Evolutionary conservation across 2,888 invertebrate genomes (phyloP), one percentile per base, ranked within the genome.

Genomic region (Tiphia femorata): DNA sequence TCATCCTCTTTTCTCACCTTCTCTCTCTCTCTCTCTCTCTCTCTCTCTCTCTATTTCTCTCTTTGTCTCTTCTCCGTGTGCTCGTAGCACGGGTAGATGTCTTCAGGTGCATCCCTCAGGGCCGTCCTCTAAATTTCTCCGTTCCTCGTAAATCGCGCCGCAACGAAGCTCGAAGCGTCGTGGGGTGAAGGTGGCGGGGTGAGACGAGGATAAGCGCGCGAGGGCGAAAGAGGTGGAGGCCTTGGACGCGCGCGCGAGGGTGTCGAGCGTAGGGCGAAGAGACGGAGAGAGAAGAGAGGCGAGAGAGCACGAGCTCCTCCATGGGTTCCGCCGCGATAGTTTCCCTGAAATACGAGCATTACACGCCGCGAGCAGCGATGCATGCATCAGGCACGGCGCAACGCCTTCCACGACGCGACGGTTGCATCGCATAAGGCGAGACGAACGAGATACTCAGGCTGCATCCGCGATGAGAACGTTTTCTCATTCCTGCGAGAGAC

Each of bases 391-490:
- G 44, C 57, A 51, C 63, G 53, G 40, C 52, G 58, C 49, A 63
- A 62, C 65, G 54, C 62, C 59, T 50, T 50, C 58, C 46, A 47
- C 47, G 46, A 51, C 17, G 37, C 20, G 20, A 29, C n/a, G 21
- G 25, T 53, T 60, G 49, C 46, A 59, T 54, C 54, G 41, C 50
- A 23, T 55, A 53, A 55, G 60, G 54, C 48, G 64, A 55, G 62
- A 64, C 51, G 58, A 64, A 63, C 58, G 69, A 62, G 72, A 57
- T 62, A 42, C 64, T 61, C 42, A 59, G 62, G 61, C 47, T 49
- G 72, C 64, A 72, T 72, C 49, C 58, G 14, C 49, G 55, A 74
- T 67, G 67, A 74, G 57, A 46, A 29, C 37, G 14, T 29, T 37
- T 47, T 23, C 23, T 23, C 30, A 33, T 27, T 17, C 40, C 16